phyloP scores from a whole-genome alignment of 2,797 vertebrate species.

The Myiotriccus ornatus region DNA sequence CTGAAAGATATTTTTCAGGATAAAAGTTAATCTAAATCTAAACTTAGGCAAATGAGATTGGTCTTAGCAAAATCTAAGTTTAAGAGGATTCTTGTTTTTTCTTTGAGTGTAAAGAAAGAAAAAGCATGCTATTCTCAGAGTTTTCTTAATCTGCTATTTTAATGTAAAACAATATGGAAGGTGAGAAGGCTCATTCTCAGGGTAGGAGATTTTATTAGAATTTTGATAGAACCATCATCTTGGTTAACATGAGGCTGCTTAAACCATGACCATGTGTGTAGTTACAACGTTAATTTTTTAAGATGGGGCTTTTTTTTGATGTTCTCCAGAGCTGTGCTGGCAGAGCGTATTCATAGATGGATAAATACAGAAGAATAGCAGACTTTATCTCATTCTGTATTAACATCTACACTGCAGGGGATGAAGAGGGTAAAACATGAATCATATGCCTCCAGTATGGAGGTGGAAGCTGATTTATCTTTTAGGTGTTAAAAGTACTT shows the following conservation, averaged over 20 bases:
- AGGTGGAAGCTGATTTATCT: not conserved
- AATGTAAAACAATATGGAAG: not conserved
- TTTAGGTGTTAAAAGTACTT: not conserved
- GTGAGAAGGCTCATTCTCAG: not conserved
- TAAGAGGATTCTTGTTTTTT: not conserved
- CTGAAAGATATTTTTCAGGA: not conserved
- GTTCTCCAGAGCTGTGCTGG: not conserved
- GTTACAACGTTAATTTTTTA: not conserved
- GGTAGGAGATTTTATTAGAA: not conserved
- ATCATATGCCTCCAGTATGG: not conserved
- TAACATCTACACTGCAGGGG: not conserved
- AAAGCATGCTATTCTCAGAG: not conserved
- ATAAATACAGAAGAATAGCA: not conserved
- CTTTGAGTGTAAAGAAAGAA: not conserved
- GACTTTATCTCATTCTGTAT: not conserved
- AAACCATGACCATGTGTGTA: not conserved
- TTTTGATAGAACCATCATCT: not conserved
- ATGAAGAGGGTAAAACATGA: not conserved
- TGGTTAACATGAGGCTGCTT: not conserved
- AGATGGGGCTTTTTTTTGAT: accelerated
- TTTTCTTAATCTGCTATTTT: not conserved
- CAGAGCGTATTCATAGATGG: not conserved
- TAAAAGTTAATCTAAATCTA: not conserved
- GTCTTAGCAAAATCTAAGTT: not conserved
- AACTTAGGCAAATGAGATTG: not conserved